Base-by-base conservation (phyloP, 2,888 invertebrate species). In the Drosophila anomelani region DNA sequence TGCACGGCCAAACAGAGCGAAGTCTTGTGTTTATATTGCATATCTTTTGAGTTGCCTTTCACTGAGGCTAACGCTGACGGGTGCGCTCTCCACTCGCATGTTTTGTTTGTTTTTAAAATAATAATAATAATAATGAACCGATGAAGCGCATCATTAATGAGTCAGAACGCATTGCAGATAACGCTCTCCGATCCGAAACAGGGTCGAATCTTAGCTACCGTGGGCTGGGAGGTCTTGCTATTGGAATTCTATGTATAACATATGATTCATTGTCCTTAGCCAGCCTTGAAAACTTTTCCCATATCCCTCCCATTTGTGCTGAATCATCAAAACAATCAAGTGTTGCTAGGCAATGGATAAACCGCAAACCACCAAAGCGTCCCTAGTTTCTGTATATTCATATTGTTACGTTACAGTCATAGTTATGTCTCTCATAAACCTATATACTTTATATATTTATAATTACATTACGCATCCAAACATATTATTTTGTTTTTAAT, bases 261-360 rank as follows among this genome's bases (percentile, higher is more conserved):
- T 47, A 70, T 80, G 80, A 85, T 76, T 82, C 71, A 85, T 66
- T 64, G 75, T 82, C 58, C 66, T 63, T 63, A 38, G 38, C n/a
- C 41, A 36, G 49, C 56, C 13, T 36, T 34, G 60, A 17, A 26
- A 62, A 49, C 54, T 26, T 60, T 73, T 53, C 39, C 67, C 41
- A 32, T 41, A 43, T 20, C 41, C 68, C 41, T 26, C 39, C 58
- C 41, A n/a, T 46, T 62, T 41, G 44, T 43, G 53, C 75, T 75
- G 74, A 66, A 41, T 73, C 66, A 74, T 58, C 41, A 67, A 59
- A 75, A 47, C 71, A 70, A 44, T 54, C 20, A 54, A 15, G 46
- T 23, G 41, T 43, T 69, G 51, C 70, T 51, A 58, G 54, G 66
- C 69, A 39, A 60, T 51, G 20, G 15, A 49, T 20, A 23, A 55